phyloP scores from a whole-genome alignment of 1,140 invertebrate genomes.

The Trachymyrmex septentrionalis region DNA sequence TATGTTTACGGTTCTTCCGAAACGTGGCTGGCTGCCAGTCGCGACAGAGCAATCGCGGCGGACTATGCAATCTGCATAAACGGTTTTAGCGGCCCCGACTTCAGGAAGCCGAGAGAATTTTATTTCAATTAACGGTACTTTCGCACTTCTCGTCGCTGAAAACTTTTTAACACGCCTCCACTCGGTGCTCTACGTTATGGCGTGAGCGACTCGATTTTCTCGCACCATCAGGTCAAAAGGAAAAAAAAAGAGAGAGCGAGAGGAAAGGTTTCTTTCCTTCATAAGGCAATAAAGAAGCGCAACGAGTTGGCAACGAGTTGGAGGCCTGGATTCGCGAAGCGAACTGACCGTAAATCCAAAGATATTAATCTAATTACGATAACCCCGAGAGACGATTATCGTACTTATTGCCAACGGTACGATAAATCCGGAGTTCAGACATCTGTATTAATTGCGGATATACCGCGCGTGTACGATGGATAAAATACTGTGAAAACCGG shows the following conservation, averaged over 20 bases:
- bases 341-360: conserved; percentile 23
- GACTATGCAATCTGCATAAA: conserved; percentile 63
- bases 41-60: conserved; percentile 38
- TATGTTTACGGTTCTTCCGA: conserved; percentile 68
- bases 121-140: conserved; percentile 69
- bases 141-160: background rate
- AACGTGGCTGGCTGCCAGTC: conserved; percentile 45
- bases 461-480: background rate
- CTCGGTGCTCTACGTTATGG: background rate
- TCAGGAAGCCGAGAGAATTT: conserved; percentile 52
- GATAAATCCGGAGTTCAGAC: conserved; percentile 54
- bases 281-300: conserved; percentile 22
- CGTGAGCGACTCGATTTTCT: conserved; percentile 66
- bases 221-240: conserved; percentile 50
- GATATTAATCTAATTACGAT: conserved; percentile 65
- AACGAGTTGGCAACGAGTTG: background rate
- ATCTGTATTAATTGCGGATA: conserved; percentile 54
- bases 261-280: conserved; percentile 21
- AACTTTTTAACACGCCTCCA: conserved; percentile 11
- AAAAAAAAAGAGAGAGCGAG: conserved; percentile 37
- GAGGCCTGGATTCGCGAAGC: background rate
- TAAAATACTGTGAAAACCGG: conserved; percentile 12
- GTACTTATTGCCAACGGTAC: conserved; percentile 23
- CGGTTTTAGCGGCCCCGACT: conserved; percentile 38
- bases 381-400: conserved; percentile 41